Base-by-base conservation (phyloP, 2,888 invertebrate genomes). In the Melinaea marsaeus region DNA sequence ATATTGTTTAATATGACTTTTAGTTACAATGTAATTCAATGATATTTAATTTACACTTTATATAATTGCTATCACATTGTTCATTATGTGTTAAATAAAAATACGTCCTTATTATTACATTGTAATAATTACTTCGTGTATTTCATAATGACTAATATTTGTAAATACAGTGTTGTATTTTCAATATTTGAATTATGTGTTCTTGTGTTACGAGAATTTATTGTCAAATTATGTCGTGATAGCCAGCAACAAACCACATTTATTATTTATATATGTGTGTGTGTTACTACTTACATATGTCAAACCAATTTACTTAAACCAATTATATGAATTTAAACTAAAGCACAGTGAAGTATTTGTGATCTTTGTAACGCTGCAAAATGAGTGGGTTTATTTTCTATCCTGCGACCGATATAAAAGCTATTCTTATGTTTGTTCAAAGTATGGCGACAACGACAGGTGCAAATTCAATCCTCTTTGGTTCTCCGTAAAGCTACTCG, bases 401-500 rank as follows among this genome's bases (percentile, higher is more conserved):
- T 22, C 62, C 61, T 56, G 32, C 37, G 55, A 47, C 60, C 55
- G 56, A 5, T 57, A 66, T 63, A 64, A 65, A 65, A 64, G 69
- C 63, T 55, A 67, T 64, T 61, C 64, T 61, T 65, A 51, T 63
- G 64, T 63, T 62, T 58, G 61, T 58, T 61, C 61, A 57, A 58
- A 64, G 64, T 67, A 62, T 79, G 78, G 78, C 74, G 67, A 73
- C 70, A 78, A 77, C 77, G 84, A 80, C 87, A 88, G 88, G 88
- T 88, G 82, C 81, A 77, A 71, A 79, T 77, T 80, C 84, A 85
- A 86, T 85, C 85, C 87, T 85, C 85, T 86, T 86, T 84, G 78
- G 77, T 81, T 79, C 78, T 78, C 77, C 77, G 75, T 75, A 75
- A 79, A 84, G 84, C 83, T 82, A 83, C 85, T 81, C 81, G 84